Conservation (phyloP, 92 coral and sea anemone species). For the Porites rus region DNA sequence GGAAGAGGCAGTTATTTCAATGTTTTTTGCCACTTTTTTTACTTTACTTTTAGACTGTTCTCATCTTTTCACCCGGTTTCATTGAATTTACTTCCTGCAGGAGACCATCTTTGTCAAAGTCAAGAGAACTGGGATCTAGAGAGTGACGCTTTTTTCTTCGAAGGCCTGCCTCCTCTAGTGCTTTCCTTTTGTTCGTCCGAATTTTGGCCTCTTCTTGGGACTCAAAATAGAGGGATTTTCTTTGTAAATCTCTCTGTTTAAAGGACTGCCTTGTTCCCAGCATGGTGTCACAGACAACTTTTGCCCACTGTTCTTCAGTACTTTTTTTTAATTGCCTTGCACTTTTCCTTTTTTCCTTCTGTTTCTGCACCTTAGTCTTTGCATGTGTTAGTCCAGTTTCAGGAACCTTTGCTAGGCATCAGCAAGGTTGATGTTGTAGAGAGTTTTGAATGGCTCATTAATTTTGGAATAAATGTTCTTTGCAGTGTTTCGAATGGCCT, state of each 20-base stretch:
- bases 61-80: not conserved
- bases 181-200: constrained; percentile 8
- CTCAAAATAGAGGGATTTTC: constrained; percentile 25
- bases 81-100: not conserved
- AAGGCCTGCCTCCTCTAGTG: constrained; percentile 2
- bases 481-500: not conserved
- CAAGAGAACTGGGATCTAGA: constrained; percentile 12
- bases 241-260: constrained; percentile 2
- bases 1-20: no score
- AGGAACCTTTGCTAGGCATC: constrained; percentile 13
- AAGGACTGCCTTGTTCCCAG: constrained; percentile 45
- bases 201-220: not conserved
- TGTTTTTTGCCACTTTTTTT: no score
- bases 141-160: constrained; percentile 25
- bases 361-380: constrained; percentile 6
- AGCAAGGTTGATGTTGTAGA: not conserved
- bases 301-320: constrained; percentile 2
- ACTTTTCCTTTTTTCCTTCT: not conserved
- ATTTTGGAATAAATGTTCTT: not conserved
- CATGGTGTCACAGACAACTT: constrained; percentile 29
- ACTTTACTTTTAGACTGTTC: not conserved
- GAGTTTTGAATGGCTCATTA: constrained; percentile 16
- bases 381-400: constrained; percentile 11
- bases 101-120: not conserved
- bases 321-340: not conserved